Evolutionary conservation across 2,888 invertebrate species (phyloP), one percentile per base, ranked within the genome.

Genomic region (Trissoscelio sp.): DNA sequence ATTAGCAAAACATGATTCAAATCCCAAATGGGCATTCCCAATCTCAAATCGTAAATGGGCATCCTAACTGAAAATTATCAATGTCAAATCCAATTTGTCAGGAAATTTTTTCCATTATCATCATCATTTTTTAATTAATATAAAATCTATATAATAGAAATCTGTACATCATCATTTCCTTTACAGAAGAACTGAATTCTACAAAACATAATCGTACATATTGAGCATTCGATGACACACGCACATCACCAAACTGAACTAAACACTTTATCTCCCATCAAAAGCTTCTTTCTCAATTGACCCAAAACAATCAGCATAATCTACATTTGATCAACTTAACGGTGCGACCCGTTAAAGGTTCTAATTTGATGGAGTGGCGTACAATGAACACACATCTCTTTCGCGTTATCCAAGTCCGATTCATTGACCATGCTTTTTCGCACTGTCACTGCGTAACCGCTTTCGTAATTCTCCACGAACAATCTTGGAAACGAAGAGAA

Each of bases 401-500:
- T 86, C 84, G 82, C 84, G 83, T 87, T 87, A 86, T 87, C 86
- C 86, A 85, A 84, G 87, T 88, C 86, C 85, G 85, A 88, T 88
- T 87, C 88, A 87, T 88, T 86, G 86, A 85, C 82, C 85, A 85
- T 84, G 83, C 83, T 81, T 87, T 88, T 88, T 88, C 85, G 89
- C 89, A 86, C 83, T 87, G 89, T 89, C 89, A 89, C 87, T 83
- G 82, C 83, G 83, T 87, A 87, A 87, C 86, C 86, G 87, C 86
- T 88, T 83, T 83, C 82, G 82, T 83, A 84, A 86, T 86, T 85
- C 83, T 28, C 34, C 46, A 14, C 12, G 46, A 57, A 64, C 31
- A 64, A 44, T 69, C 58, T 20, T 18, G 42, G 28, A 67, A 39
- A 55, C 66, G 44, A 78, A 51, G 62, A 53, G 39, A 31, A 48